phyloP scores from a whole-genome alignment of 2,797 vertebrate species.

The Brachyalestes nurse region DNA sequence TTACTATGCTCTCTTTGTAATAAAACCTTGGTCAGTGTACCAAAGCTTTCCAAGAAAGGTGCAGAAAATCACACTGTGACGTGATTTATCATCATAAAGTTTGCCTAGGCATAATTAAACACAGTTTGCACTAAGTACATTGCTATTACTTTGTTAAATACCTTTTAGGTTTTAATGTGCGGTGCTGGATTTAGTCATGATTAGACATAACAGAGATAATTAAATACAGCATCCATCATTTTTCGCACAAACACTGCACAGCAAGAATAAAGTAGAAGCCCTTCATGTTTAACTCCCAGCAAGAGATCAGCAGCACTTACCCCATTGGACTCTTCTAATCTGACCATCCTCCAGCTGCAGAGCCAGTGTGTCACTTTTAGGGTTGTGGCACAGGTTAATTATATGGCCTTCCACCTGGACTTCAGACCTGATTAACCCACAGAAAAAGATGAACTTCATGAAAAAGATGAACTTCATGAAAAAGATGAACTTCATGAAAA shows the following conservation, averaged over 20 bases:
- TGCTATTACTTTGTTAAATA: background rate
- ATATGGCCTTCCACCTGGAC: conserved; percentile 82
- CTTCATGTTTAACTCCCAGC: background rate
- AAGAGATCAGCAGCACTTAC: conserved; percentile 71
- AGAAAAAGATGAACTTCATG: background rate
- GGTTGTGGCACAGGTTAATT: conserved; percentile 79
- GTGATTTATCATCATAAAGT: no score
- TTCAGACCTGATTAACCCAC: conserved; percentile 72
- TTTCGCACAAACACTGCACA: background rate
- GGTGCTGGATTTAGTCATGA: background rate
- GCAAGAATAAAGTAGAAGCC: no score
- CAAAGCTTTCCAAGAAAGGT: no score
- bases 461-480: background rate
- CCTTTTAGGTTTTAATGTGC: background rate
- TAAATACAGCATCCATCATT: background rate
- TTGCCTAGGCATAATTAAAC: background rate
- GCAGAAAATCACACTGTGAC: no score
- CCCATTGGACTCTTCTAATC: conserved; percentile 85
- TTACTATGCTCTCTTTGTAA: no score
- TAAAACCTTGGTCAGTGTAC: no score
- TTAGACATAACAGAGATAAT: background rate
- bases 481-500: background rate
- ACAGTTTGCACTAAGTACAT: background rate
- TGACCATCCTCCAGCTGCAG: conserved; percentile 86
- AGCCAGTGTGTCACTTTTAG: conserved; percentile 79